Base-by-base conservation (phyloP, 1,140 invertebrate species). In the Pseudobourletiella spinata region DNA sequence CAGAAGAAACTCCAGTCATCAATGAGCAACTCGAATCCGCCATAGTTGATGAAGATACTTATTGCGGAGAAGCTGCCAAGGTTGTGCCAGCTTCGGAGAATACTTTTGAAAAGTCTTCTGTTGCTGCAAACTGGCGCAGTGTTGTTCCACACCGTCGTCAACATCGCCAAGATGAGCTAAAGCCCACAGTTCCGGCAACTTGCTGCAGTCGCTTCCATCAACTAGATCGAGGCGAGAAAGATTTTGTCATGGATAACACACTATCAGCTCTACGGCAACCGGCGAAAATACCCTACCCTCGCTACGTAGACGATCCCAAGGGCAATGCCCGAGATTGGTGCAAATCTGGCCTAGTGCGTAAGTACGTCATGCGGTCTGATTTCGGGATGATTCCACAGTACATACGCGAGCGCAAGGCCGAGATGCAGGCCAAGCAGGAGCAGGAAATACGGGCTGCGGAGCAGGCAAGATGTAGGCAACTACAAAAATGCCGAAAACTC, bases 381-480 rank as follows among this genome's bases (percentile, higher is more conserved):
- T 83, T 76, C 69, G 82, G 82, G 15, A 76, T 79, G 63, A 74
- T 79, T 16, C 83, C 83, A 2, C 68, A 72, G 28, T 84, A 84
- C 69, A 61, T 78, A 26, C 58, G 69, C 57, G 71, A 46, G 73
- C 73, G 39, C 69, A 76, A 61, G 71, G 76, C 75, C 73, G 75
- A 71, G 68, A 68, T 70, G 69, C 32, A 39, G 32, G 32, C 8
- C n/a, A 39, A 39, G n/a, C n/a, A 11, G n/a, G n/a, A 39, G 8
- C 32, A 39, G n/a, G 32, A 39, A n/a, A 39, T 8, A 39, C n/a
- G 8, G 8, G 32, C 32, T 39, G n/a, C 8, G 8, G 77, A 73
- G 71, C 71, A 63, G 64, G 71, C 63, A 60, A 77, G 67, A 72
- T 78, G 69, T 64, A 78, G 73, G 63, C 77, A 76, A 28, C 74